Evolutionary conservation across 2,113 vertebrate species (phyloP).

Genomic region (Pteronura brasiliensis): DNA sequence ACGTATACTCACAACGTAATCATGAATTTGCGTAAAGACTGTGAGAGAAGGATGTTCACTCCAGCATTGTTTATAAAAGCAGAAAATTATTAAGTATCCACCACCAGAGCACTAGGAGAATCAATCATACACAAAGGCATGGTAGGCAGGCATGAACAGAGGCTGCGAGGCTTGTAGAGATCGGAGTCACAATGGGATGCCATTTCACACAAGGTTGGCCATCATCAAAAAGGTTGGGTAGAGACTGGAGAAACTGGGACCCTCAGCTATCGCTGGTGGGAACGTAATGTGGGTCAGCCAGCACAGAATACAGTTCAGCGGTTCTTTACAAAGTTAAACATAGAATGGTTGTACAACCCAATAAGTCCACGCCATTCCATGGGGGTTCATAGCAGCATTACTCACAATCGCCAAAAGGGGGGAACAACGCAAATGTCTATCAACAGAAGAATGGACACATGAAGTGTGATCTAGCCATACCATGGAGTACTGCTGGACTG

Average conservation of each 20-base stretch:
- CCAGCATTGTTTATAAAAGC: background rate
- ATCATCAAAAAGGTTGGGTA: background rate
- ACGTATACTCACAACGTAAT: background rate
- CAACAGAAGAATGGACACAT: background rate
- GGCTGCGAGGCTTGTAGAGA: background rate
- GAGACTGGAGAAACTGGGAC: background rate
- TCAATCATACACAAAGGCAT: too few relatives aligned
- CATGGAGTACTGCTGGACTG: rapidly evolving
- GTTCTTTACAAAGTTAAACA: background rate
- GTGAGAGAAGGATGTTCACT: background rate
- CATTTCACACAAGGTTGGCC: background rate
- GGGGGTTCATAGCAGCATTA: background rate
- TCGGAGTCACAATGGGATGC: rapidly evolving
- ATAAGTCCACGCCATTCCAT: rapidly evolving
- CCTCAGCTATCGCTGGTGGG: background rate
- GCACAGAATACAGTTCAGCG: too few relatives aligned
- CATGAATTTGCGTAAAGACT: background rate
- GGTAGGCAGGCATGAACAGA: background rate
- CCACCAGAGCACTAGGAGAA: background rate
- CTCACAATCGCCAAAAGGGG: background rate
- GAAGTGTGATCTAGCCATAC: rapidly evolving
- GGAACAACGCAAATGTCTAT: too few relatives aligned
- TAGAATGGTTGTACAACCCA: background rate
- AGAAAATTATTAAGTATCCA: background rate
- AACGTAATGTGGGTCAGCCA: background rate